Base-by-base conservation (phyloP, 2,113 vertebrate species). In the Percina caprodes region DNA sequence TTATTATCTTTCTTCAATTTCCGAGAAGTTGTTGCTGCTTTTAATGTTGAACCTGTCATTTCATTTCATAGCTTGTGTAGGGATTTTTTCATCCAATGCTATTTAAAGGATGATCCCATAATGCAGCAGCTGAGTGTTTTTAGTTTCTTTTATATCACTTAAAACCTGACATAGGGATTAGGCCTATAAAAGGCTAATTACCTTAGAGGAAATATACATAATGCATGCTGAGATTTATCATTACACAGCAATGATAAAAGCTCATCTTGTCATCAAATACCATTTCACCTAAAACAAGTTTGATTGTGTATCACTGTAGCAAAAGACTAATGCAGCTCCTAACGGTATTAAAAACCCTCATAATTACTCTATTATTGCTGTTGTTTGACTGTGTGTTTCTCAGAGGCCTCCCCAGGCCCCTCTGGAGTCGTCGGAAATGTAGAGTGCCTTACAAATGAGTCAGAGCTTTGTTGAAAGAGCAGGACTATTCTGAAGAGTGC, bases 271-370 rank as follows among this genome's bases (percentile, higher is more conserved):
- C 72, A 49, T 86, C 69, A 85, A 75, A 69, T 49, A 74, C 13
- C 59, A 74, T 86, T 85, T 84, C 8, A 79, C 58, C 82, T 63
- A 5, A 71, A 70, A 89, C 70, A 88, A 88, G 46, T 24, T 72
- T 85, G 67, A 88, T 77, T 74, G 42, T 62, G 62, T 71, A 69
- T 60, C 73, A 76, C 42, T 55, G 54, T 35, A 63, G 42, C 49
- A 0, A 62, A 69, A 84, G 63, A 85, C 48, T 61, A 73, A 69
- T 54, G 75, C 61, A 21, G 61, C 74, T 78, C 66, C 84, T 82
- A 69, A 86, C 75, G 82, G 69, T 68, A 30, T 74, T 16, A 80
- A 67, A 62, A 48, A 69, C 23, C 10, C 58, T 45, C 61, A 52
- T 86, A 66, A 89, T 86, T 82, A 84, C 70, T 82, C 63, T 84